Evolutionary conservation across 2,113 vertebrate species (phyloP), one percentile per base, ranked within the genome.

Genomic region (Platysteira castanea): DNA sequence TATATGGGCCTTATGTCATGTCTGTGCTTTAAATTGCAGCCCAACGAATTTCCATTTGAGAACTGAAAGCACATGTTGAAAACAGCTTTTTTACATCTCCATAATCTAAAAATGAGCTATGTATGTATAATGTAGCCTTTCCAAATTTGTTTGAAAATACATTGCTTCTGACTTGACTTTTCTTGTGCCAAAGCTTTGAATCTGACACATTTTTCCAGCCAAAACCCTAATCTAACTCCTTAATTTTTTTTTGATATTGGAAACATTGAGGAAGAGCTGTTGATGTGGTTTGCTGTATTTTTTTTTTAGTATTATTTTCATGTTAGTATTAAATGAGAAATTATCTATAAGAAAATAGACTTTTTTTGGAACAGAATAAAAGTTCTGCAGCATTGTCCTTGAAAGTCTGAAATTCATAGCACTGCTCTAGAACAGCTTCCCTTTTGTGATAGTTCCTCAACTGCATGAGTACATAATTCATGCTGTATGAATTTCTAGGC

Each of bases 61-160:
- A 94, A 91, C 22, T 78, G 23, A 95, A 87, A 95, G 22, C 56
- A 89, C 56, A 93, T 75, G 80, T 26, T 46, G 5, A 79, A 95
- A 93, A 5, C 22, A 82, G 31, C 9, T 39, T 78, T 88, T 90
- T 71, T 15, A 44, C 10, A 49, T 60, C 30, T 21, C 13, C 53
- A 24, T 47, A 87, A 87, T 76, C 57, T 85, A 82, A 84, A 91
- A 79, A 60, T n/a, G 11, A 87, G 8, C 10, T 49, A n/a, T 28
- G 3, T 87, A 60, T 44, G 1, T 59, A 37, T 47, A 64, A 81
- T 3, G 54, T 3, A 53, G 6, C 11, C 23, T 89, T 86, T 86
- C 44, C 23, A 79, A 60, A 42, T 91, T 75, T 89, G 33, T 31
- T 30, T 89, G 61, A 73, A 91, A 95, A 71, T 41, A 31, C 3